These are phyloP conservation scores for Chauna torquata DNA, from an alignment of 2,113 vertebrate species.

Conservation along the genomic window DNA sequence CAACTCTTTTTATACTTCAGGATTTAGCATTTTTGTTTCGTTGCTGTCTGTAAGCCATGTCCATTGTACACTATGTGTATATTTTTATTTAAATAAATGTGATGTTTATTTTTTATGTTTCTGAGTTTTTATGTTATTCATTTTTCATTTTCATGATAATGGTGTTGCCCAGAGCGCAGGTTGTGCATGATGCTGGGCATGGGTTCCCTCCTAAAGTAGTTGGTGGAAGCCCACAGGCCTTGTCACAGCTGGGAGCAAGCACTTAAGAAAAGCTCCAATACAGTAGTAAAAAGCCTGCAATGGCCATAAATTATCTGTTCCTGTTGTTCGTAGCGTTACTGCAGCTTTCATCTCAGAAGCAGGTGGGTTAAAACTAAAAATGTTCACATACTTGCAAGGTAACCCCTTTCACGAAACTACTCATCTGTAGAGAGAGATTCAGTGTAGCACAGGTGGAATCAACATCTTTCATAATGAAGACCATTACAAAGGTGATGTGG, in stretches of 20 bases:
- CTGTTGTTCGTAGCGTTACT: not conserved
- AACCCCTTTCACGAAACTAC: not conserved
- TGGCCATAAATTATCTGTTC: not conserved
- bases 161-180: not conserved
- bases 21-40: constrained; percentile 62
- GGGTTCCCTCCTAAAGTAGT: not conserved
- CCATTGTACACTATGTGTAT: constrained; percentile 81
- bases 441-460: not conserved
- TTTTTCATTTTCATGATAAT: constrained; percentile 58
- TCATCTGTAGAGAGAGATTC: not conserved
- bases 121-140: constrained; percentile 56
- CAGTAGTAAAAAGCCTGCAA: not conserved
- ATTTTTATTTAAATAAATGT: constrained; percentile 85
- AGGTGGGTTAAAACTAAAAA: not conserved
- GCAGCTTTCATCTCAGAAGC: not conserved
- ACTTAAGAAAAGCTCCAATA: not conserved
- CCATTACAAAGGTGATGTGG: not conserved
- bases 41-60: constrained; percentile 74
- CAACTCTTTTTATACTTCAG: constrained; percentile 22
- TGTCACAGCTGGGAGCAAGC: not conserved
- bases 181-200: not conserved
- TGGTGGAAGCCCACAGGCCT: not conserved
- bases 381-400: not conserved
- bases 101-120: constrained; percentile 81
- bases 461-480: not conserved